These are phyloP conservation scores for Fratercula arctica DNA, from an alignment of 2,797 vertebrate genomes.

Conservation along the genomic window DNA sequence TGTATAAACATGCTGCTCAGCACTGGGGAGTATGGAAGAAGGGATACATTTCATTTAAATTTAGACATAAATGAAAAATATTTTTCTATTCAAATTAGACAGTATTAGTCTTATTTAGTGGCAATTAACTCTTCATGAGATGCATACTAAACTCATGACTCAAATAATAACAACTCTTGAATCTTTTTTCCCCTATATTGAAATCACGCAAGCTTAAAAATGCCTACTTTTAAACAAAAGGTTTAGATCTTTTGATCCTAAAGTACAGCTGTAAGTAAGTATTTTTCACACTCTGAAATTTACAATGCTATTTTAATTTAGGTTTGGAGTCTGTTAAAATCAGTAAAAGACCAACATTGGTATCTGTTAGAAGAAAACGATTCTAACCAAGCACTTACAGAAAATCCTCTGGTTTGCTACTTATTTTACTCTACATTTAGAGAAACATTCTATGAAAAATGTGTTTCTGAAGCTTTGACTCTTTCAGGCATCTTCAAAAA, in stretches of 20 bases:
- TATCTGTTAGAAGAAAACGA: not conserved
- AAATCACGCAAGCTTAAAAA: not conserved
- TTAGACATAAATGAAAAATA: constrained; percentile 1
- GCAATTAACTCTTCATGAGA: constrained; percentile 6
- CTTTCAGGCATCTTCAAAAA: not conserved
- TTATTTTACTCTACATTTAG: not conserved
- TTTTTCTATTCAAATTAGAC: constrained; percentile 23
- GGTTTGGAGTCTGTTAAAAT: not conserved
- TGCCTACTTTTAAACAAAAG: not conserved
- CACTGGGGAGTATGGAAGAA: not conserved
- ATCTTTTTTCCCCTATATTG: not conserved
- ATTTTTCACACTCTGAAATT: not conserved
- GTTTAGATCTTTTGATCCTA: not conserved
- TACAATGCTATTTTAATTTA: not conserved
- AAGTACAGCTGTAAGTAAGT: not conserved
- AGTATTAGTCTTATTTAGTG: not conserved
- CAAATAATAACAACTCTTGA: not conserved
- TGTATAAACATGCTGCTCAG: not conserved
- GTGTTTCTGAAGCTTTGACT: not conserved
- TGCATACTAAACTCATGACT: not conserved
- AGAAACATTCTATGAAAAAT: not conserved
- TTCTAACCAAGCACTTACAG: not conserved
- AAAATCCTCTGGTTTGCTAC: not conserved
- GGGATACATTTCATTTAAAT: not conserved
- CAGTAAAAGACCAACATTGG: not conserved